These are phyloP conservation scores for Pristionchus fissidentatus DNA, from an alignment of 2,888 invertebrate species.

Conservation along the genomic window DNA sequence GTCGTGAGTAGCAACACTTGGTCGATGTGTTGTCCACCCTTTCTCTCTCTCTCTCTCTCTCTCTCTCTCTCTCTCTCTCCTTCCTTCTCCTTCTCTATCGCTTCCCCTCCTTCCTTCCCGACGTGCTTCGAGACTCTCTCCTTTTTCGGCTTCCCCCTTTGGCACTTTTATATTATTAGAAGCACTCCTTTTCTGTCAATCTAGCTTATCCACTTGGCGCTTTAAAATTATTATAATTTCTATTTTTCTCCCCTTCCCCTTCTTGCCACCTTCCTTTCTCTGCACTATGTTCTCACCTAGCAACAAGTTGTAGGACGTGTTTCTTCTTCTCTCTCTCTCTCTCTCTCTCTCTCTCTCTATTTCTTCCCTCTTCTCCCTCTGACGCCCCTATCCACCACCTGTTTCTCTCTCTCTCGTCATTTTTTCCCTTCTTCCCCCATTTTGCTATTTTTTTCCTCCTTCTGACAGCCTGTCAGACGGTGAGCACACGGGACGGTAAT, in stretches of 20 bases:
- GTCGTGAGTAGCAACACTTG: neutral
- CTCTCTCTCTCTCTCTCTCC: neutral
- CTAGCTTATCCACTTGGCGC: neutral
- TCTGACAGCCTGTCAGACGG: no score
- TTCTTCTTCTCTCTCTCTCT: no score
- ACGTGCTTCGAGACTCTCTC: neutral
- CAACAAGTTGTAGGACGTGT: neutral
- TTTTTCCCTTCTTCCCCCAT: neutral
- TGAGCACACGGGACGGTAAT: no score
- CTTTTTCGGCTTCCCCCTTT: neutral
- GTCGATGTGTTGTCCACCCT: neutral
- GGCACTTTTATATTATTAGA: neutral
- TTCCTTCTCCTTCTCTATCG: neutral
- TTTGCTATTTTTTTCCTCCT: neutral
- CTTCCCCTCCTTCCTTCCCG: neutral
- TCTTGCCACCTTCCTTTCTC: neutral
- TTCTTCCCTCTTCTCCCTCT: no score
- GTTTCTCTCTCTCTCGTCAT: neutral
- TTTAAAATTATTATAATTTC: no score
- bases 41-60: neutral
- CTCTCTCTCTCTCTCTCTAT: no score
- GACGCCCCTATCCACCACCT: no score
- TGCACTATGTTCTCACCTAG: neutral
- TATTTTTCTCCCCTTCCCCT: neutral
- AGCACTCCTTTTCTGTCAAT: neutral